phyloP scores from a whole-genome alignment of 2,797 vertebrate species.

The Gymnothorax javanicus region DNA sequence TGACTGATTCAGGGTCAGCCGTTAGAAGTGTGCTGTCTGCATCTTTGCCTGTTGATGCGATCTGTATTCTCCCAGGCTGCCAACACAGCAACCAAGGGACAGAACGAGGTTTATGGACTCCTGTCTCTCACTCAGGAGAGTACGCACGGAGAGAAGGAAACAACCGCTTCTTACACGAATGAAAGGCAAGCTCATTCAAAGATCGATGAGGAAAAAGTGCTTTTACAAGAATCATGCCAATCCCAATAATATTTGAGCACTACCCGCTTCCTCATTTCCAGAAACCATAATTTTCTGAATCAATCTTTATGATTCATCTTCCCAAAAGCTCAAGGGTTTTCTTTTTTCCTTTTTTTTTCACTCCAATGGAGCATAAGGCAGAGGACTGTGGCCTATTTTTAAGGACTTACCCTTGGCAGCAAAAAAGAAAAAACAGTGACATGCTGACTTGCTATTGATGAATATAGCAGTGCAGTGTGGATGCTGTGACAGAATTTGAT shows the following conservation, averaged over 20 bases:
- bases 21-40: neutral
- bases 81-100: neutral
- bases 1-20: neutral
- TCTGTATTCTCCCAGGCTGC: neutral
- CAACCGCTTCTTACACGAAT: conserved; percentile 5
- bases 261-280: neutral
- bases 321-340: neutral
- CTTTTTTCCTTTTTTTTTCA: neutral
- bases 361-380: too few species aligned
- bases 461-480: neutral
- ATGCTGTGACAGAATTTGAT: neutral
- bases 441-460: conserved; percentile 12
- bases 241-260: neutral
- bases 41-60: neutral
- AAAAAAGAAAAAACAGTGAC: neutral
- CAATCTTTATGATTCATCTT: conserved; percentile 7
- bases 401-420: neutral
- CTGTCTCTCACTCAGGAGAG: neutral
- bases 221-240: conserved; percentile 24
- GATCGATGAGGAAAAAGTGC: conserved; percentile 29
- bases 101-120: neutral
- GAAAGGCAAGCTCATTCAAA: conserved; percentile 8
- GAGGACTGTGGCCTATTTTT: neutral
- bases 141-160: neutral
- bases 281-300: conserved; percentile 15